These are phyloP conservation scores for Radopholus similis DNA, from an alignment of 1,140 invertebrate species.

Conservation along the genomic window DNA sequence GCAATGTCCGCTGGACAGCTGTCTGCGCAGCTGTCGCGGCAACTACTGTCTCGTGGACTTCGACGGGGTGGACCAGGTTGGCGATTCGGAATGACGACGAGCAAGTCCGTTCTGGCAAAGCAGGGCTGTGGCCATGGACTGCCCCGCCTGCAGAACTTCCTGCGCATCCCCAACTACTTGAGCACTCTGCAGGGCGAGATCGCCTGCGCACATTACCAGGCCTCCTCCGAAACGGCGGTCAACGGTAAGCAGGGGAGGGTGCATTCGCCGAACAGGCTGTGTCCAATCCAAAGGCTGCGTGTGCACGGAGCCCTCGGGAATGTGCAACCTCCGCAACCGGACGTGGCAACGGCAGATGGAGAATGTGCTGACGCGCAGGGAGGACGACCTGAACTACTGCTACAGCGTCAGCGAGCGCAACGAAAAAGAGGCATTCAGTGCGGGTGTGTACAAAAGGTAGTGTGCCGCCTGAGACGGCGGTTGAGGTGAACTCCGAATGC, in stretches of 20 bases:
- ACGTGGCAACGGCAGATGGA: slow-evolving; percentile 52
- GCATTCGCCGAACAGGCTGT: background rate
- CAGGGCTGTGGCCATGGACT: slow-evolving; percentile 55
- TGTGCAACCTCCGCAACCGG: slow-evolving; percentile 52
- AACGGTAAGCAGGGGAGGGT: background rate
- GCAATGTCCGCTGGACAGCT: slow-evolving; percentile 45
- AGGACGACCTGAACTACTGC: slow-evolving; percentile 55
- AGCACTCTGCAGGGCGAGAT: slow-evolving; percentile 31
- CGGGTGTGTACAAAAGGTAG: slow-evolving; percentile 56
- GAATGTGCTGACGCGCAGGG: slow-evolving; percentile 47
- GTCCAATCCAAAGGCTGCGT: slow-evolving; percentile 49
- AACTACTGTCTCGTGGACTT: slow-evolving; percentile 59
- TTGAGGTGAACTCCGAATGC: background rate
- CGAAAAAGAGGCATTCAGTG: slow-evolving; percentile 44
- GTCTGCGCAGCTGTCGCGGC: slow-evolving; percentile 44
- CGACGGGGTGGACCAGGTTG: slow-evolving; percentile 56
- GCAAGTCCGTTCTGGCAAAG: background rate
- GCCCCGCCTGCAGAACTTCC: slow-evolving; percentile 50
- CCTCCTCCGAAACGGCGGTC: slow-evolving; percentile 33
- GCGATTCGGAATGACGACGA: too few relatives aligned
- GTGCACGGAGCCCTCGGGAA: slow-evolving; percentile 54
- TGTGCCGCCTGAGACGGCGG: background rate
- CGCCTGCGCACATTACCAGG: slow-evolving; percentile 51
- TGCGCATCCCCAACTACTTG: slow-evolving; percentile 49
- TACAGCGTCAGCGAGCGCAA: slow-evolving; percentile 50